These are phyloP conservation scores for Nerophis lumbriciformis DNA, from an alignment of 2,113 vertebrate genomes.

Conservation along the genomic window DNA sequence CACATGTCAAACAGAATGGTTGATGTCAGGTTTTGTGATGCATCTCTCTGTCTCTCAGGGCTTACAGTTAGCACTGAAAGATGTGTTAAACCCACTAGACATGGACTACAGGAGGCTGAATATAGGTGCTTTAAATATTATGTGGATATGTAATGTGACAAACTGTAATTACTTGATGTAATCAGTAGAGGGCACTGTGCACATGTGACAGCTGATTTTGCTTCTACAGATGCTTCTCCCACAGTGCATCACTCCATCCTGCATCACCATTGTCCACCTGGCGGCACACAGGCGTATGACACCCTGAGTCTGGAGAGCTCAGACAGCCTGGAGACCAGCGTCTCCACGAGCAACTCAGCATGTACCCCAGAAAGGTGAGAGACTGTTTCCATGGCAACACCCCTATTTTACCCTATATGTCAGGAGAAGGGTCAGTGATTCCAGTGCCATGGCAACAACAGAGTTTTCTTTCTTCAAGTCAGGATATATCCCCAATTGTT, in stretches of 20 bases:
- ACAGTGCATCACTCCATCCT: constrained; percentile 88
- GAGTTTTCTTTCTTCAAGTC: background rate
- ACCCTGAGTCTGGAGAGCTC: constrained; percentile 97
- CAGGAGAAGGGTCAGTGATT: constrained; percentile 66
- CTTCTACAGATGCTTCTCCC: constrained; percentile 50
- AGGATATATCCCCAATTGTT: background rate
- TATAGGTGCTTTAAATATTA: constrained; percentile 77
- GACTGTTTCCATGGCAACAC: constrained; percentile 74
- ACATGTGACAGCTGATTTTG: constrained; percentile 58
- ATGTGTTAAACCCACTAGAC: constrained; percentile 77
- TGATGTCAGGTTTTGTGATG: background rate
- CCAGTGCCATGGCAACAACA: constrained; percentile 10
- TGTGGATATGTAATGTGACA: too few relatives aligned
- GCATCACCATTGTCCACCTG: constrained; percentile 78
- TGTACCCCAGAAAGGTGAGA: constrained; percentile 92
- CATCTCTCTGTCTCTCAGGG: constrained; percentile 41
- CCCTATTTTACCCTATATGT: constrained; percentile 62
- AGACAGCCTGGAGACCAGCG: constrained; percentile 94
- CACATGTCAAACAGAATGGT: background rate
- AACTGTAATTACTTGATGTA: constrained; percentile 20
- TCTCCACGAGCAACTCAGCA: constrained; percentile 86
- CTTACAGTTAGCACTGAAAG: constrained; percentile 64
- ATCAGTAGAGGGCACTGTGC: constrained; percentile 77
- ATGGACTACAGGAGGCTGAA: constrained; percentile 82
- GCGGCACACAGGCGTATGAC: constrained; percentile 80